phyloP scores from a whole-genome alignment of 2,797 vertebrate genomes.

The Buceros bicornis region DNA sequence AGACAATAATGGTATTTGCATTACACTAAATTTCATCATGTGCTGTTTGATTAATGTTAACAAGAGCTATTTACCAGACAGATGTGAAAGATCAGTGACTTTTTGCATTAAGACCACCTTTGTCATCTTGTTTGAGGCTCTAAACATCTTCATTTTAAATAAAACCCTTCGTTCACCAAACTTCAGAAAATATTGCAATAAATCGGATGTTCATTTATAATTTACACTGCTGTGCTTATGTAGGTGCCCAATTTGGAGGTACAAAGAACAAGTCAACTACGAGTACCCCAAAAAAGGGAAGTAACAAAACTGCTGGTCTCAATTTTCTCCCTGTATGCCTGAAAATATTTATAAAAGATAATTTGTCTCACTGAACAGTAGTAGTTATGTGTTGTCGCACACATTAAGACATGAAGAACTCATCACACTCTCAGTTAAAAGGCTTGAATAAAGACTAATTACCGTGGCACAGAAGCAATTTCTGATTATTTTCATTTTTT shows the following conservation, averaged over 20 bases:
- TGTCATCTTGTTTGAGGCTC: background rate
- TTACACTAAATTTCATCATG: background rate
- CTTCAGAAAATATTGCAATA: background rate
- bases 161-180: background rate
- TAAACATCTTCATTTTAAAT: background rate
- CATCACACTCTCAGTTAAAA: background rate
- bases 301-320: background rate
- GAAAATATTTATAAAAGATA: background rate
- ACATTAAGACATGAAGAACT: background rate
- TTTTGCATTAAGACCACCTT: background rate
- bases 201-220: background rate
- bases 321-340: background rate
- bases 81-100: background rate
- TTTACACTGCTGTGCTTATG: too few relatives aligned
- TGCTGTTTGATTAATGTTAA: background rate
- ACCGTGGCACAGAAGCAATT: background rate
- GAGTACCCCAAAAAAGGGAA: fast-evolving
- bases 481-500: background rate
- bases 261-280: background rate
- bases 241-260: background rate
- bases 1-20: background rate
- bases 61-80: background rate
- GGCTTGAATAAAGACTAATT: background rate
- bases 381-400: background rate
- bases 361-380: background rate